Evolutionary conservation across 2,113 vertebrate species (phyloP).

Genomic region (Chaetorhynchus papuensis): DNA sequence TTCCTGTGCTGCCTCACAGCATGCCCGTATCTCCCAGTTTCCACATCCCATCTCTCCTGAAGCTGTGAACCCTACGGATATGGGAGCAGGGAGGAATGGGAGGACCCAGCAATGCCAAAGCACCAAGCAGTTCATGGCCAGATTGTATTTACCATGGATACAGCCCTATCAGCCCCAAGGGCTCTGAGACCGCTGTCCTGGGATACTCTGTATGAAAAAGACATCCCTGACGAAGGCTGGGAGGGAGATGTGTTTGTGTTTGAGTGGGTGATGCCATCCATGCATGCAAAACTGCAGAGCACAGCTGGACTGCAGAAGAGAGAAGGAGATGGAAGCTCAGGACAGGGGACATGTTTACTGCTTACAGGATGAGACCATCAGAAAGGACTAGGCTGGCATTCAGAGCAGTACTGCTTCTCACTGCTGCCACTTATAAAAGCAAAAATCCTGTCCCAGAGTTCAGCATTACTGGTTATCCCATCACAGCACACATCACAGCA

Average conservation of each 20-base stretch:
- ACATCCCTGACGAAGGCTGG: no score
- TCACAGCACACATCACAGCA: not conserved
- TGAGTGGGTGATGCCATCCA: not conserved
- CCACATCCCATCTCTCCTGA: not conserved
- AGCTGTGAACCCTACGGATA: not conserved
- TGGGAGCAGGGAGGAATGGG: not conserved
- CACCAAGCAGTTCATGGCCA: not conserved
- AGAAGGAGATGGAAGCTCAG: not conserved
- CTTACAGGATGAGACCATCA: not conserved
- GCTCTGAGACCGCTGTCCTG: not conserved
- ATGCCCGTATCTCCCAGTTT: not conserved
- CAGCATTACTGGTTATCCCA: not conserved
- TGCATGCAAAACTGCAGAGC: not conserved
- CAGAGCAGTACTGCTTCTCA: not conserved
- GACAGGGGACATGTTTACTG: not conserved
- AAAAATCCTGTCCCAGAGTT: not conserved
- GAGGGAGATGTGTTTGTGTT: not conserved
- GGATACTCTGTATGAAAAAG: no score
- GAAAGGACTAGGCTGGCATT: not conserved
- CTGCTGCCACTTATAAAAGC: not conserved
- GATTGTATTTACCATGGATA: not conserved
- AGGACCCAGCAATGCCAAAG: not conserved
- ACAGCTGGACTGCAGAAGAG: not conserved
- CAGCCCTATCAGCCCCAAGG: not conserved
- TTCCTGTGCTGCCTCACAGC: not conserved